phyloP scores from a whole-genome alignment of 2,797 vertebrate species.

The Margarornis squamiger region DNA sequence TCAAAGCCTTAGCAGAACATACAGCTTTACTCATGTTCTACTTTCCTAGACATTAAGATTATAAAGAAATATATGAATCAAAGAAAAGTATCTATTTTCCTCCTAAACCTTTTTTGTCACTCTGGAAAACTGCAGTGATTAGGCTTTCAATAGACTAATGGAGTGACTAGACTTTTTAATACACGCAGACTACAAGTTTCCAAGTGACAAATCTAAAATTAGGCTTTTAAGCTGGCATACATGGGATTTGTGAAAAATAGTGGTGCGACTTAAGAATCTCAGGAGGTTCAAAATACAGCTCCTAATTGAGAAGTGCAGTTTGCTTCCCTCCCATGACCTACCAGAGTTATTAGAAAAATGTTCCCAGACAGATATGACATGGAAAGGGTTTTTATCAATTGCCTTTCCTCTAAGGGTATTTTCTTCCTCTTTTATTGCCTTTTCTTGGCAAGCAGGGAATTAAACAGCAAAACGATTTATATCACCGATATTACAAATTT shows the following conservation, averaged over 20 bases:
- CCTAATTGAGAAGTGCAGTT: neutral
- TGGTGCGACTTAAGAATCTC: neutral
- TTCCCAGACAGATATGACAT: neutral
- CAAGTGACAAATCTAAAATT: constrained; percentile 7
- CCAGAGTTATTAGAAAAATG: neutral
- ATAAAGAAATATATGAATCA: neutral
- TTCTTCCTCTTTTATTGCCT: neutral
- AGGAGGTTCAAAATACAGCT: neutral
- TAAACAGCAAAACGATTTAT: neutral
- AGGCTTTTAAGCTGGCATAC: neutral
- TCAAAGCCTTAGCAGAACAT: neutral
- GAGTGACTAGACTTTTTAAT: neutral
- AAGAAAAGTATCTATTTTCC: neutral
- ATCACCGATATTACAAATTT: neutral
- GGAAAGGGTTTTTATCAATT: neutral
- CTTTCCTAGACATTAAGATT: neutral
- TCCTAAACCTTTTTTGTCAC: neutral
- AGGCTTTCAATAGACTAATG: neutral
- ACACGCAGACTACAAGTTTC: neutral
- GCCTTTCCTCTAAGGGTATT: neutral
- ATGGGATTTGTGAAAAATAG: neutral
- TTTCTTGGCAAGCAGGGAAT: neutral
- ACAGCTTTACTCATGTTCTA: neutral
- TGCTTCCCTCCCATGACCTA: neutral
- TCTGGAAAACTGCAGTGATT: neutral